Percentiles rank a stretch among this genome's conserved stretches.
These are phyloP conservation scores for Erethizon dorsatum DNA, from an alignment of 2,797 vertebrate species.

Conservation along the genomic window DNA sequence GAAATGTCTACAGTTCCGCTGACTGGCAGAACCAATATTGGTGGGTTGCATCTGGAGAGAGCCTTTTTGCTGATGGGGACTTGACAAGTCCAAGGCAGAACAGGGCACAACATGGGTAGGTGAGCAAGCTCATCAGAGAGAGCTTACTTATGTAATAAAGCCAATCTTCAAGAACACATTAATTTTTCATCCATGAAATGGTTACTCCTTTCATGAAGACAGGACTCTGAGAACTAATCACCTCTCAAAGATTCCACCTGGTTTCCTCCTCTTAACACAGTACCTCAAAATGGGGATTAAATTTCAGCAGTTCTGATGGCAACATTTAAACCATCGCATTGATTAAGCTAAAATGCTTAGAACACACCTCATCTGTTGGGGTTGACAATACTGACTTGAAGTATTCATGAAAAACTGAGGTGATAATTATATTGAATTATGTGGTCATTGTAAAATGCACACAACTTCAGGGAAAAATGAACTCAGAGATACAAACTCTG, in stretches of 20 bases:
- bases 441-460: not conserved
- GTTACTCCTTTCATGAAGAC: not conserved
- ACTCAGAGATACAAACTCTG: not conserved
- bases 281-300: not conserved
- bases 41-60: not conserved
- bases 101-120: no score
- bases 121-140: not conserved
- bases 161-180: not conserved
- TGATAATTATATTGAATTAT: not conserved
- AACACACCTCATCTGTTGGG: not conserved
- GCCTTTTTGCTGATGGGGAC: not conserved
- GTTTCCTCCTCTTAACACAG: no score
- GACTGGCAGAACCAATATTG: accelerated
- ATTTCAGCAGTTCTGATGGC: not conserved
- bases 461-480: not conserved
- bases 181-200: not conserved
- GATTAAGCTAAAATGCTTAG: not conserved
- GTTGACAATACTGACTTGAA: not conserved
- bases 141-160: not conserved
- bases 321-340: not conserved
- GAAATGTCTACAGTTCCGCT: not conserved
- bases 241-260: not conserved
- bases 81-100: not conserved
- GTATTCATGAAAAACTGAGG: not conserved
- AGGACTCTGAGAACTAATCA: not conserved